Base-by-base conservation (phyloP, 1,140 invertebrate species). In the Teleopsis dalmanni region DNA sequence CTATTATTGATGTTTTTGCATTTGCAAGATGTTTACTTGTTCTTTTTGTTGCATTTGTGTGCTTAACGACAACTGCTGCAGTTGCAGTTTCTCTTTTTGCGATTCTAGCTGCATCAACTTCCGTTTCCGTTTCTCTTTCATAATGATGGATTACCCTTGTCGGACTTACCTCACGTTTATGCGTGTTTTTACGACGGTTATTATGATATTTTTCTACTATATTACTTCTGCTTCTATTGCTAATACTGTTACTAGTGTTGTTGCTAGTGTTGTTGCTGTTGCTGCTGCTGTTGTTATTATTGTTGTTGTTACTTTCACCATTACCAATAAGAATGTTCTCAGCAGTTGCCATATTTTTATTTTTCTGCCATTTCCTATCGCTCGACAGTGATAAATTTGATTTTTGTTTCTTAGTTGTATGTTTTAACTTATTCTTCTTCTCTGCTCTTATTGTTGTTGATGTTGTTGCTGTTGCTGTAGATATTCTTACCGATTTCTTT, bases 341-440 rank as follows among this genome's bases (percentile, higher is more conserved):
- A 47, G 26, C 26, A 41, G 19, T 19, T 48, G 21, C 10, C n/a
- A n/a, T n/a, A n/a, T n/a, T n/a, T 38, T 38, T 43, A 7, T 29
- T 43, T 8, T 43, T n/a, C 21, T 43, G 41, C 3, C 26, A 18
- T 31, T 31, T 22, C 42, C 22, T 13, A 33, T 22, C 42, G 16
- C n/a, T 58, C 57, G 62, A 60, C 64, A 64, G 57, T 66, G 64
- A 67, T 67, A 67, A 66, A 67, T 67, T 60, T 67, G 61, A 67
- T 66, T 62, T 59, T 56, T 56, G 23, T 47, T 41, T 47, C 37
- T 36, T 44, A 11, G 23, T 42, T 46, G 53, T 48, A 44, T 59
- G 47, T 41, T 38, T 50, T 22, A 50, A 47, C 26, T 53, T 38
- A 46, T 54, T 57, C 51, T 59, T 31, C 51, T 53, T 50, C 21